Percentiles rank a stretch among this genome's conserved stretches.
phyloP scores from a whole-genome alignment of 2,113 vertebrate genomes.

The Conger conger region DNA sequence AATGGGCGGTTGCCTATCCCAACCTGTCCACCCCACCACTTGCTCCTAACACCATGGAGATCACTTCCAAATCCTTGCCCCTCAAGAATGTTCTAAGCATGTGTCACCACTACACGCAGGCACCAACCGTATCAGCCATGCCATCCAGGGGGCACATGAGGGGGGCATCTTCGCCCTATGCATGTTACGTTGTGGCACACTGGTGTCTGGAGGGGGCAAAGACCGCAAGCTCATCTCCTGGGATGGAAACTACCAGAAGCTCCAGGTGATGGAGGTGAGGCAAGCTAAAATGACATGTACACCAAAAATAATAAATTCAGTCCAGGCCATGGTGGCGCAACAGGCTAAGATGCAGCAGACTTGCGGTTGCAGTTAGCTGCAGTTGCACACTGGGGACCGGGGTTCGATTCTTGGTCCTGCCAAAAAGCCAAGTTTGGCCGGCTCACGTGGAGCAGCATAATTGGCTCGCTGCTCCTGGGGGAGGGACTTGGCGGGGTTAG shows the following conservation, averaged over 20 bases:
- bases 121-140: conserved; percentile 91
- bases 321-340: no score
- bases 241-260: conserved; percentile 89
- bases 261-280: conserved; percentile 86
- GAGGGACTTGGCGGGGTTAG: no score
- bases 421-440: no score
- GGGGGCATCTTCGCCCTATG: conserved; percentile 95
- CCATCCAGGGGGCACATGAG: conserved; percentile 90
- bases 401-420: no score
- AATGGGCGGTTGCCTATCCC: neutral
- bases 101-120: conserved; percentile 68
- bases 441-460: no score
- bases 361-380: no score
- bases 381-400: no score
- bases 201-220: conserved; percentile 93
- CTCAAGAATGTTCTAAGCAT: conserved; percentile 5
- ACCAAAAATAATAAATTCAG: neutral
- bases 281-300: neutral
- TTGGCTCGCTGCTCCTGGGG: no score
- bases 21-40: neutral
- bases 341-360: no score
- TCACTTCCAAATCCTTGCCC: neutral
- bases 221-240: conserved; percentile 91
- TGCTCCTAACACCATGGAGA: neutral
- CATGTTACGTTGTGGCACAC: conserved; percentile 88